Evolutionary conservation across 1,140 invertebrate species (phyloP).

Genomic region (Drosophila micromelanica): DNA sequence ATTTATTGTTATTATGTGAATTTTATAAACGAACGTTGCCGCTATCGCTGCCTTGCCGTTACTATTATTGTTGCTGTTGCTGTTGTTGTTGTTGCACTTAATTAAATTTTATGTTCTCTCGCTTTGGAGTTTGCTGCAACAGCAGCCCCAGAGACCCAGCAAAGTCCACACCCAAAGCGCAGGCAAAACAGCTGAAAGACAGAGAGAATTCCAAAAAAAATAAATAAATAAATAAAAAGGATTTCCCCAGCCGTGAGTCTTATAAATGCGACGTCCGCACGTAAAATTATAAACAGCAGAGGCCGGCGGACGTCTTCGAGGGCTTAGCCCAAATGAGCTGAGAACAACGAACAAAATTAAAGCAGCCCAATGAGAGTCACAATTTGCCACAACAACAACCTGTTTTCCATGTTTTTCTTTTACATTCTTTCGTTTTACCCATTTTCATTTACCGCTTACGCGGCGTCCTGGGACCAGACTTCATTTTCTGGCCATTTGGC

Average conservation of each 20-base stretch:
- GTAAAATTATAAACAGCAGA: conserved; percentile 55
- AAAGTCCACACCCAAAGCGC: background rate
- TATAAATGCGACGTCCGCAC: conserved; percentile 38
- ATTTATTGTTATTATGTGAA: conserved; percentile 84
- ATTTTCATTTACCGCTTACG: conserved; percentile 41
- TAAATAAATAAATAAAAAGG: conserved; percentile 36
- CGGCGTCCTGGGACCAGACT: conserved; percentile 30
- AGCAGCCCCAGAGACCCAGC: conserved; percentile 16
- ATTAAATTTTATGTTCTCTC: conserved; percentile 80
- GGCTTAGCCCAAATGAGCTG: conserved; percentile 33
- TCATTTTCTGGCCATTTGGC: conserved; percentile 30
- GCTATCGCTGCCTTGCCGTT: conserved; percentile 35
- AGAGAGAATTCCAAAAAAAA: background rate
- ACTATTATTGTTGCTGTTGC: conserved; percentile 24
- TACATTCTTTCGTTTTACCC: background rate
- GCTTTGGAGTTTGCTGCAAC: conserved; percentile 36
- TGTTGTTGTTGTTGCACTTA: conserved; percentile 76
- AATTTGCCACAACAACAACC: conserved; percentile 15
- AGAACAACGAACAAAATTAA: conserved; percentile 25
- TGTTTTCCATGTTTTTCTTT: background rate
- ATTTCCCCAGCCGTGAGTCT: conserved; percentile 46
- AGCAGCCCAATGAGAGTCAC: conserved; percentile 41
- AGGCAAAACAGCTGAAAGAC: conserved; percentile 9
- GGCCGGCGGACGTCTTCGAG: background rate
- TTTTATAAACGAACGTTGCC: conserved; percentile 79